These are phyloP conservation scores for Mesembrinibis cayennensis DNA, from an alignment of 2,113 vertebrate genomes.

Conservation along the genomic window DNA sequence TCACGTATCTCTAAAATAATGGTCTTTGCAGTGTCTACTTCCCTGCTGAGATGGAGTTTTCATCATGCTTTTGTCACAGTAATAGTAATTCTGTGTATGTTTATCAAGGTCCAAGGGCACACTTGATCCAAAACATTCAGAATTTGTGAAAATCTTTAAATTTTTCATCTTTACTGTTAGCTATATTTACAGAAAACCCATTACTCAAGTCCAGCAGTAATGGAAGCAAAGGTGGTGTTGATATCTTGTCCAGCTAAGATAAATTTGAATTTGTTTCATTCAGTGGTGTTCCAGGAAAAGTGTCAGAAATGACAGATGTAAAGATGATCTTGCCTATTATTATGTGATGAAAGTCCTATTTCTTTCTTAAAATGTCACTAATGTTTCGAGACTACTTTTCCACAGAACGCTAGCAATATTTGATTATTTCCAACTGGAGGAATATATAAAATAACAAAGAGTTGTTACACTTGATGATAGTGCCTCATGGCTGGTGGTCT, in stretches of 20 bases:
- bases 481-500: conserved; percentile 57
- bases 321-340: not conserved
- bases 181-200: not conserved
- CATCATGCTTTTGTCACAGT: not conserved
- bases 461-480: not conserved
- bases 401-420: not conserved
- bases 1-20: not conserved
- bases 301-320: not conserved
- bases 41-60: not conserved
- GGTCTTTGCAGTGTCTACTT: not conserved
- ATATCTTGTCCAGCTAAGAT: not conserved
- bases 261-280: not conserved
- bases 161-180: not conserved
- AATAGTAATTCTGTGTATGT: fast-evolving
- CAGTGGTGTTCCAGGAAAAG: not conserved
- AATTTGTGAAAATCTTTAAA: not conserved
- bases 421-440: conserved; percentile 40
- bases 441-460: not conserved
- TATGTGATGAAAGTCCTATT: not conserved
- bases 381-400: not conserved
- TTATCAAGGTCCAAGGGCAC: not conserved
- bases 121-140: not conserved
- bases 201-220: not conserved
- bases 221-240: not conserved
- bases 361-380: not conserved